Evolutionary conservation across 2,797 vertebrate species (phyloP).

Genomic region (Nyctalus aviator): DNA sequence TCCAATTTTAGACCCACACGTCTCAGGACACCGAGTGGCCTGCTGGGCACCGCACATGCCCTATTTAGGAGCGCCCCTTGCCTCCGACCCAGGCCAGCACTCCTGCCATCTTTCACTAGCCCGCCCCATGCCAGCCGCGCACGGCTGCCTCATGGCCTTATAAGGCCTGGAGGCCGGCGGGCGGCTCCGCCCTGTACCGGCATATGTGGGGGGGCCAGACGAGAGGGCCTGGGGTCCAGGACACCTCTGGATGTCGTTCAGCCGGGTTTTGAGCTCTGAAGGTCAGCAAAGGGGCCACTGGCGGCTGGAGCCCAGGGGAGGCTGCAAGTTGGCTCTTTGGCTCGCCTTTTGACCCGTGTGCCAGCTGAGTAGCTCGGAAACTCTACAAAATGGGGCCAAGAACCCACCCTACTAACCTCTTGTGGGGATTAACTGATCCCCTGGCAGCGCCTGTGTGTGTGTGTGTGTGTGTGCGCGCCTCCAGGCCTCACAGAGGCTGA

Average conservation of each 20-base stretch:
- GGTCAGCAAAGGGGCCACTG: neutral
- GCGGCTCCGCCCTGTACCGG: accelerated
- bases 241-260: accelerated
- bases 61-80: constrained; percentile 73
- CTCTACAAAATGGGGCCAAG: constrained; percentile 60
- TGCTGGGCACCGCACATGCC: neutral
- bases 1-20: constrained; percentile 77
- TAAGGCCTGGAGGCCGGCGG: neutral
- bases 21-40: constrained; percentile 6
- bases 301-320: accelerated
- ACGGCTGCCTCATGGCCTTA: neutral
- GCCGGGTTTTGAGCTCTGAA: neutral
- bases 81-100: neutral
- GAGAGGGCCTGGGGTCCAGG: neutral
- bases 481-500: neutral
- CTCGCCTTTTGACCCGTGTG: accelerated
- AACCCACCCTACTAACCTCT: constrained; percentile 64
- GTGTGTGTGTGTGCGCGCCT: neutral
- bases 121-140: neutral
- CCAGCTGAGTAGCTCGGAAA: neutral
- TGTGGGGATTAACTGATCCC: constrained; percentile 60
- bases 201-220: neutral
- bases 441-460: neutral
- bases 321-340: too few species aligned
- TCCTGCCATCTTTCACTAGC: constrained; percentile 54